A percentile compares a stretch with the other conserved stretches of the same genome.
Evolutionary conservation across 2,888 invertebrate species (phyloP).

Genomic region (Gymnocheta viridis): DNA sequence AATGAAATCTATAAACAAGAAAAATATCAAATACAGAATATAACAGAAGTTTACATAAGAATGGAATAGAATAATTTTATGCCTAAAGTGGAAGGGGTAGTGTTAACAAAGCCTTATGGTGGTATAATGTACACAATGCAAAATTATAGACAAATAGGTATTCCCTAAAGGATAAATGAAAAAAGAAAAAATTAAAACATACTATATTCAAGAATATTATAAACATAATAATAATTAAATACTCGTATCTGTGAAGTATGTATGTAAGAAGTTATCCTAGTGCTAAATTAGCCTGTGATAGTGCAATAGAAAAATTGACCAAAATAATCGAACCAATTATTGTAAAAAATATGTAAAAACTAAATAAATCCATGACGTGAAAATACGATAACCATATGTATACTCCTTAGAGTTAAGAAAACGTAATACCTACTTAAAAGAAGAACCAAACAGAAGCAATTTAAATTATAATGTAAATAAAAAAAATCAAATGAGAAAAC

Average conservation of each 20-base stretch:
- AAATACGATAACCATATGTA: slow-evolving; percentile 55
- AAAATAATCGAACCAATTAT: slow-evolving; percentile 18
- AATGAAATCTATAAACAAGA: background rate
- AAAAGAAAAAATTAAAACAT: slow-evolving; percentile 5
- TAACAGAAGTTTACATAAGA: background rate
- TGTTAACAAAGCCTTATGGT: slow-evolving; percentile 56
- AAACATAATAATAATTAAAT: background rate
- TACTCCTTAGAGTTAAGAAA: slow-evolving; percentile 28
- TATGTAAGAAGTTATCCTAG: slow-evolving; percentile 29
- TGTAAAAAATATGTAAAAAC: background rate
- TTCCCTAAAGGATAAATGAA: slow-evolving; percentile 27
- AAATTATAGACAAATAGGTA: slow-evolving; percentile 24
- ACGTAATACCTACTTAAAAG: slow-evolving; percentile 8
- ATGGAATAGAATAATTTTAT: slow-evolving; percentile 40
- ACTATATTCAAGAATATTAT: background rate
- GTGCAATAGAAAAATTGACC: slow-evolving; percentile 49
- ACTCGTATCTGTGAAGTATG: background rate
- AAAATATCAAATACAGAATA: background rate
- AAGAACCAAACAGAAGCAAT: slow-evolving; percentile 53
- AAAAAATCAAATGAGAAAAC: slow-evolving; percentile 34
- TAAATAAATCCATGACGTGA: slow-evolving; percentile 37
- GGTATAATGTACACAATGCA: slow-evolving; percentile 40
- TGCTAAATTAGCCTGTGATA: slow-evolving; percentile 56
- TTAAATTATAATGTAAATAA: slow-evolving; percentile 65
- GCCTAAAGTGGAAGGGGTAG: slow-evolving; percentile 57